Conservation (phyloP, 2,113 vertebrate species). For the Calidris pygmaea region DNA sequence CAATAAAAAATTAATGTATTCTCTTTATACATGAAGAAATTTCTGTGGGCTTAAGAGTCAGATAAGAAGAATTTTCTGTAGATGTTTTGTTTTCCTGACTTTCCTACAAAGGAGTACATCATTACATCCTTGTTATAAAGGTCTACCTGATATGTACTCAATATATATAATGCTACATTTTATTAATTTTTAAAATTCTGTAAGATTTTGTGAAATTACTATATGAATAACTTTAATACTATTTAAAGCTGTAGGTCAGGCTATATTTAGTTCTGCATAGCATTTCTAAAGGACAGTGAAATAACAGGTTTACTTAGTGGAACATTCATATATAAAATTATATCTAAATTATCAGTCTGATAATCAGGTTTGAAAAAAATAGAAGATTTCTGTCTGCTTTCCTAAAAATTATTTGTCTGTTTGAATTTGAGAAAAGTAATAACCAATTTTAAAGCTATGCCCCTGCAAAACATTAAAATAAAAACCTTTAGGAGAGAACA, state of each 20-base stretch:
- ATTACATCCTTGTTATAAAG: neutral
- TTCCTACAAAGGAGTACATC: neutral
- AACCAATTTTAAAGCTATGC: neutral
- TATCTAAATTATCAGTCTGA: neutral
- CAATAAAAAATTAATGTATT: neutral
- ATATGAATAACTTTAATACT: accelerated
- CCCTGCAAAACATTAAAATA: neutral
- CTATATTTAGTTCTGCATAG: neutral
- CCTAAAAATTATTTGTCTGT: neutral
- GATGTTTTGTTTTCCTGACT: neutral
- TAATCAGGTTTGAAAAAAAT: neutral
- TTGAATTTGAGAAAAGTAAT: neutral
- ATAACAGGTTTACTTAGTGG: neutral
- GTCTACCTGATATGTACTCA: accelerated
- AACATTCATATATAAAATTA: neutral
- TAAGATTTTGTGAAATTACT: neutral
- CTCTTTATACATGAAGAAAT: neutral
- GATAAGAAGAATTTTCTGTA: neutral
- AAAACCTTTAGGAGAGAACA: neutral
- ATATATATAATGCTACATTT: neutral
- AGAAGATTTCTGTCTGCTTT: neutral
- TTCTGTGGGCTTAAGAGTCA: neutral
- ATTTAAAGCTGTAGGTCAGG: neutral
- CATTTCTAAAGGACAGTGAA: neutral
- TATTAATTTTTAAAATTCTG: neutral